Evolutionary conservation across 2,113 vertebrate genomes (phyloP), one percentile per base, ranked within the genome.

Genomic region (Cichladusa arquata): DNA sequence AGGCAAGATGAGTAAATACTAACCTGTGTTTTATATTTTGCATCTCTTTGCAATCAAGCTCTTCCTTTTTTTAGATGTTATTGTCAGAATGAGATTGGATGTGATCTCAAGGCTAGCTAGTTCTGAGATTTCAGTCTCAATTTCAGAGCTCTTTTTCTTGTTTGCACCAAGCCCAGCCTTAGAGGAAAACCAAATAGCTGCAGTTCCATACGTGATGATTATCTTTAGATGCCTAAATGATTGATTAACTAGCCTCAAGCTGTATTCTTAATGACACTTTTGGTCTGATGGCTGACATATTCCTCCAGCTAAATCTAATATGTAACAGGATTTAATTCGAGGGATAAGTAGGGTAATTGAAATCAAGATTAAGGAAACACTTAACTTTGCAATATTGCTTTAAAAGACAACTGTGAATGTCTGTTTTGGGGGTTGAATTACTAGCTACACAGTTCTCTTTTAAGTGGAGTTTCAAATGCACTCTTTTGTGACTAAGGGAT

Each of bases 41-140:
- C 94, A 96, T 95, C 86, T 97, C 92, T 81, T 89, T 91, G 73
- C 90, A 96, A 91, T 96, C 85, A 81, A 45, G 71, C 57, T 70
- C 9, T 82, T 85, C 28, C 61, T 93, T 79, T 92, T 89, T 88
- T 91, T 34, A 64, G 81, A 40, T 87, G 48, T 58, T 78, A 74
- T 69, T 93, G 76, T 91, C 57, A 24, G 56, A 82, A 78, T 33
- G 50, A 88, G 95, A 81, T 48, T 58, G 79, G 62, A 13, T 76
- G 8, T 44, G 23, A 26, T 91, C 81, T 90, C 76, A 84, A 84
- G 42, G 36, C 58, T 69, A 42, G 60, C 58, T 82, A 38, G 51
- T 80, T 92, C 53, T 2, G 34, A 76, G 85, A 90, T 76, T 91
- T 88, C 20, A 26, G 73, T 80, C 48, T 94, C 51, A 8, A 33